Base-by-base conservation (phyloP, 30 jellyfish, hydroid and myxozoan genomes). In the Hydra vulgaris region DNA sequence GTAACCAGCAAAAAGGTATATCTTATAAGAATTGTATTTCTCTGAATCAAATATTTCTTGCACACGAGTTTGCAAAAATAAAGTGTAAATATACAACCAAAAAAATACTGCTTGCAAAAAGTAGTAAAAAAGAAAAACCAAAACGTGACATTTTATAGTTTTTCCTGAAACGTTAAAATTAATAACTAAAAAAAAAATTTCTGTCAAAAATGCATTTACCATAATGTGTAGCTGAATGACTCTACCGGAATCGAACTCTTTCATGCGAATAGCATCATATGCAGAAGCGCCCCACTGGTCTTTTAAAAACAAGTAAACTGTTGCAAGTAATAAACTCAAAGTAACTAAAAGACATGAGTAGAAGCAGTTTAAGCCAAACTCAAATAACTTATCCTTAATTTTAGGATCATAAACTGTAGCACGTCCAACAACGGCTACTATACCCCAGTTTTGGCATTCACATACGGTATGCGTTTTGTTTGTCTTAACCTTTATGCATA, bases 381-480 rank as follows among this genome's bases (percentile, higher is more conserved):
- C 88, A 83, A 83, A 92, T 56, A 66, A 21, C 23, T 18, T 22
- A 19, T 7, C 16, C 53, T 16, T 18, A 17, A 15, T 19, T 18
- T 24, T 21, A 8, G 72, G 89, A 70, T 71, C 76, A 27, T 84
- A 84, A 0, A 88, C 89, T 23, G 73, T 72, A 18, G 80, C 89
- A 27, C 95, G 74, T 21, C 96, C 96, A 21, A 87, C 66, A 0
- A 92, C 98, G 26, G 92, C 89, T 1, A 92, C 96, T 8, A 92
- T 83, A 21, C 96, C 98, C 83, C 88, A 92, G 17, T 78, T 80
- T 83, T 88, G 74, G 81, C 99, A 94, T 23, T 78, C 78, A 79
- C 99, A 94, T 54, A 80, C 74, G 20, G 99, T 94, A 73, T 94
- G 99, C 15, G 99, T 94, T 53, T 88, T 88, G 74, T 94, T 94